Conservation (phyloP, 2,888 invertebrate species). For the Hirudinaria manillensis region DNA sequence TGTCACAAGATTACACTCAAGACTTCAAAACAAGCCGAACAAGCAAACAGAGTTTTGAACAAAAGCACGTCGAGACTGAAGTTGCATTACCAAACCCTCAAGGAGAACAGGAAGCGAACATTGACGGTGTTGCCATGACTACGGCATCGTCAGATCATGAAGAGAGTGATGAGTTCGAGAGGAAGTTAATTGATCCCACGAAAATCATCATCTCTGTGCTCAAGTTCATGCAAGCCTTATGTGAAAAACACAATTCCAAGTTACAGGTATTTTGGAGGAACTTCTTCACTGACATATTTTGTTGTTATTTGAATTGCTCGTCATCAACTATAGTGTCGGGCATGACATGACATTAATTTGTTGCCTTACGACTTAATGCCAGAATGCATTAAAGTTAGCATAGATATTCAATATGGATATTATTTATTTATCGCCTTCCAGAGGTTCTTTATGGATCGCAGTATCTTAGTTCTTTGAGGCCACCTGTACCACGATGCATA, state of each 20-base stretch:
- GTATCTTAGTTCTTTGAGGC: too few relatives aligned
- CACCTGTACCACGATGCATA: too few relatives aligned
- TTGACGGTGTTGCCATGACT: neutral
- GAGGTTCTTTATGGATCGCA: too few relatives aligned
- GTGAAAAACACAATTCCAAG: slow-evolving; percentile 31
- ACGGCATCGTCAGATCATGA: neutral
- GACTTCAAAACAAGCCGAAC: neutral
- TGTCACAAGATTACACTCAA: neutral
- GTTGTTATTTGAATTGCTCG: neutral
- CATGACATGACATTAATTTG: too few relatives aligned
- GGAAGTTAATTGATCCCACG: slow-evolving; percentile 18
- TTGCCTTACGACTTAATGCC: too few relatives aligned
- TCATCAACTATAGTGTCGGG: neutral
- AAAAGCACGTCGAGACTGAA: neutral
- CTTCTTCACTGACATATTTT: neutral
- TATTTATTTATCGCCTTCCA: too few relatives aligned
- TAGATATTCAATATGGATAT: too few relatives aligned
- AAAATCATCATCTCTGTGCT: slow-evolving; percentile 19
- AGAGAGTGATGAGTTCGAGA: slow-evolving; percentile 8
- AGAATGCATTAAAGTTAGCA: too few relatives aligned
- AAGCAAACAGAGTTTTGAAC: slow-evolving; percentile 22
- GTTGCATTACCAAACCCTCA: neutral
- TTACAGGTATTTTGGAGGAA: slow-evolving; percentile 24
- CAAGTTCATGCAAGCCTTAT: slow-evolving; percentile 21
- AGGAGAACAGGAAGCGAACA: slow-evolving; percentile 5